These are phyloP conservation scores for Ondatra zibethicus DNA, from an alignment of 2,113 vertebrate species.

Conservation along the genomic window DNA sequence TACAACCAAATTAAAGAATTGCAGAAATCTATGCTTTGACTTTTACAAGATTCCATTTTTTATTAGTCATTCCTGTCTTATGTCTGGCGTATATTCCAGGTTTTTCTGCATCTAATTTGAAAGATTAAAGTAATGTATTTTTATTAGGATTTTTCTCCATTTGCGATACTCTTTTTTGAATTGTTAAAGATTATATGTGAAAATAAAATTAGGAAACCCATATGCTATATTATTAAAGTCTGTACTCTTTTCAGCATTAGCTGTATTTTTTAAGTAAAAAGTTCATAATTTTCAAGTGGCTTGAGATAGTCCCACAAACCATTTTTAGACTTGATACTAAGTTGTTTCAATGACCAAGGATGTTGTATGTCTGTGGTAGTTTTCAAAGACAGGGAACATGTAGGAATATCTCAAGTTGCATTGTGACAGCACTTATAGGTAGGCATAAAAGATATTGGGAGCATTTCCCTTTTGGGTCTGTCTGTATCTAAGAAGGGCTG, in stretches of 20 bases:
- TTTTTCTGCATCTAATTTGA: constrained; percentile 52
- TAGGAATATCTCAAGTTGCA: not conserved
- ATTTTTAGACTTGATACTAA: constrained; percentile 63
- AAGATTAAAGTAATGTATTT: not conserved
- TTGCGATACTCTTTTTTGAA: not conserved
- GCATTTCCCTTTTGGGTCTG: not conserved
- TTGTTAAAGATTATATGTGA: constrained; percentile 3
- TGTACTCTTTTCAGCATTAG: not conserved
- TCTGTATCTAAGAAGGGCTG: not conserved
- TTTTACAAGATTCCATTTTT: not conserved
- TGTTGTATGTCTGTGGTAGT: constrained; percentile 15
- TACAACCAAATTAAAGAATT: not conserved
- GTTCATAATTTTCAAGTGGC: not conserved
- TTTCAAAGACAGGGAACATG: not conserved
- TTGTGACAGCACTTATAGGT: not conserved
- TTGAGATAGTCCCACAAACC: constrained; percentile 16
- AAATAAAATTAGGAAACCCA: constrained; percentile 2
- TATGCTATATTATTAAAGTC: constrained; percentile 29
- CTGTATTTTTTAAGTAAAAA: constrained; percentile 13
- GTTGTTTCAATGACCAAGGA: not conserved
- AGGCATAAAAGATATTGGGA: not conserved
- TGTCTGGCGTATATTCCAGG: not conserved
- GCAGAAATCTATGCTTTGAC: not conserved
- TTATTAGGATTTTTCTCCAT: not conserved
- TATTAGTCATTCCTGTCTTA: not conserved